Evolutionary conservation across 2,797 vertebrate genomes (phyloP).

Genomic region (Knipowitschia caucasica): DNA sequence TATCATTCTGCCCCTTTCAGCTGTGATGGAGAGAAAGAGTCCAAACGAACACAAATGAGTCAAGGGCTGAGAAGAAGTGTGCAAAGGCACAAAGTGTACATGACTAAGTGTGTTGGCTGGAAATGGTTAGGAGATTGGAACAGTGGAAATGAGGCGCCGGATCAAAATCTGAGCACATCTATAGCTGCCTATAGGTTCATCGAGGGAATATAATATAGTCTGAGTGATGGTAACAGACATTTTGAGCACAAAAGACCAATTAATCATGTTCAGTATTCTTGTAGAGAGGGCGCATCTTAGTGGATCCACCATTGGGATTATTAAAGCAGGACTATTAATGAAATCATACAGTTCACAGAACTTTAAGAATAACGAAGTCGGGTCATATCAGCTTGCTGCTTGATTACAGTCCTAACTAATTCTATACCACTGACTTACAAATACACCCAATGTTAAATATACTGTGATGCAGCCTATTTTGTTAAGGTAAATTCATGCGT

Average conservation of each 20-base stretch:
- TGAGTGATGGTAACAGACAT: constrained; percentile 16
- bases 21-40: constrained; percentile 15
- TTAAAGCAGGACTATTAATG: not conserved
- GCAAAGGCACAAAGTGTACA: not conserved
- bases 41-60: constrained; percentile 13
- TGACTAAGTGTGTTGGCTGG: not conserved
- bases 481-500: too few species aligned
- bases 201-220: constrained; percentile 28
- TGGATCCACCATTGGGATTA: not conserved
- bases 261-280: not conserved
- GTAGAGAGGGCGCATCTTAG: not conserved
- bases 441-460: too few species aligned
- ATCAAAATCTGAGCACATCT: not conserved
- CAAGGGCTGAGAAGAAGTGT: not conserved
- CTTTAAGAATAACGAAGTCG: not conserved
- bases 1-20: constrained; percentile 38
- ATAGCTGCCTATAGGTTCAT: constrained; percentile 3
- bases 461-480: too few species aligned
- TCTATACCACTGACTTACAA: too few species aligned
- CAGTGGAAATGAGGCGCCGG: not conserved
- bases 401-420: too few species aligned
- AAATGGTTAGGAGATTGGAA: not conserved
- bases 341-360: not conserved
- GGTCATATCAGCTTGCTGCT: too few species aligned
- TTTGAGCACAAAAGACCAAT: not conserved